These are phyloP conservation scores for Alfaro cultratus DNA, from an alignment of 2,797 vertebrate species.

Conservation along the genomic window DNA sequence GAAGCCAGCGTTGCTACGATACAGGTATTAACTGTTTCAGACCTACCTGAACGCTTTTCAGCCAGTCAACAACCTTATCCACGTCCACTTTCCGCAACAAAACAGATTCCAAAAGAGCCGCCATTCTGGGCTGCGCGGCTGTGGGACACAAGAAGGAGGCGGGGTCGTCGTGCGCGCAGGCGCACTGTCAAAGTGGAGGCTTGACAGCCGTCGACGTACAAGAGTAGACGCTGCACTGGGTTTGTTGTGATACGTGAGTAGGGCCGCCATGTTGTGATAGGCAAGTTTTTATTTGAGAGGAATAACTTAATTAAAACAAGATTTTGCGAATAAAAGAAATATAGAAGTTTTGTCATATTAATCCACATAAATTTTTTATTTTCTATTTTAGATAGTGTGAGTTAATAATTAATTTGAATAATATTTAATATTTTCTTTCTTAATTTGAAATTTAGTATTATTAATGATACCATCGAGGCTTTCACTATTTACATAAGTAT, in stretches of 20 bases:
- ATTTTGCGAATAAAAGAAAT: not conserved
- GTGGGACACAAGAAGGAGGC: slow-evolving; percentile 35
- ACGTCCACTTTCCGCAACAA: slow-evolving; percentile 83
- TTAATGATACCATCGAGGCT: too few species aligned
- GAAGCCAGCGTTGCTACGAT: accelerated
- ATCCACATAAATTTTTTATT: not conserved
- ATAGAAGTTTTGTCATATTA: not conserved
- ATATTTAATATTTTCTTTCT: too few species aligned
- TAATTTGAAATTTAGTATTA: too few species aligned
- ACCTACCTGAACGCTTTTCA: slow-evolving; percentile 74
- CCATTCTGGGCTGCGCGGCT: slow-evolving; percentile 83
- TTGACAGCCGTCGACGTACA: not conserved
- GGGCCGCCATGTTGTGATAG: not conserved
- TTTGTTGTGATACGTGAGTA: not conserved
- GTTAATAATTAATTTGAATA: too few species aligned
- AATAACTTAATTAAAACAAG: not conserved
- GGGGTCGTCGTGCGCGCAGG: slow-evolving; percentile 33
- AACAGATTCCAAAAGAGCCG: slow-evolving; percentile 95
- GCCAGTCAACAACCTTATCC: slow-evolving; percentile 82
- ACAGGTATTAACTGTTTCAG: accelerated
- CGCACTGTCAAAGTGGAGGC: slow-evolving; percentile 23
- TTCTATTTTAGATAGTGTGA: not conserved
- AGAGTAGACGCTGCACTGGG: not conserved
- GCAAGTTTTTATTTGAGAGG: not conserved
- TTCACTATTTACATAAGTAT: too few species aligned